Evolutionary conservation across 2,888 invertebrate genomes (phyloP), one percentile per base, ranked within the genome.

Genomic region (Prenolepis imparis): DNA sequence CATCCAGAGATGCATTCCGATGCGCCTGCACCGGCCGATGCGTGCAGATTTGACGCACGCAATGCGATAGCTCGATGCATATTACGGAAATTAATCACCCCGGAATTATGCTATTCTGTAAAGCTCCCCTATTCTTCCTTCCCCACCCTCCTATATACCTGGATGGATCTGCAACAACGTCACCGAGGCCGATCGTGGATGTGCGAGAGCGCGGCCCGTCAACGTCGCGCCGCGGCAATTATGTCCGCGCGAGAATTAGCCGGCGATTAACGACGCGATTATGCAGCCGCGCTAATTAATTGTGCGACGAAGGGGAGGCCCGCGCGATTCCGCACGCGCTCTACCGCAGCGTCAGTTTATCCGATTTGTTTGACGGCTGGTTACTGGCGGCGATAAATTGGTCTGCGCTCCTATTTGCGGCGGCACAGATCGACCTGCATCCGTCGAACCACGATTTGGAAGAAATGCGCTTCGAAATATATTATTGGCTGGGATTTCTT

Each of bases 61-160:
- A 68, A 28, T 63, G 85, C 81, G 81, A 75, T 52, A 48, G 15
- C 67, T 57, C 87, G 57, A 59, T 72, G 64, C 84, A 84, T 86
- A 87, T 87, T 85, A 89, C 86, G 83, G 88, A 82, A 88, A 89
- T 89, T 89, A 89, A 89, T 89, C 85, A 85, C 21, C 63, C 44
- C 73, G 75, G 82, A 85, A 89, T 89, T 89, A 88, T 72, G 72
- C 89, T 83, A 86, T 89, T 87, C 86, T 59, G 84, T 72, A 70
- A 64, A 77, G 48, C 63, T 32, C 28, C 67, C 32, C 59, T 18
- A 24, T 52, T 39, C 72, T 21, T 15, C 12, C 12, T 28, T 0
- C 55, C n/a, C 12, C 44, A 11, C 28, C 6, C 1, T 18, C n/a
- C 15, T 21, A 12, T 39, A 32, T 21, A 11, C 48, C 36, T 36